phyloP scores from a whole-genome alignment of 1,140 invertebrate species.

The Stenopsyche tienmushanensis region DNA sequence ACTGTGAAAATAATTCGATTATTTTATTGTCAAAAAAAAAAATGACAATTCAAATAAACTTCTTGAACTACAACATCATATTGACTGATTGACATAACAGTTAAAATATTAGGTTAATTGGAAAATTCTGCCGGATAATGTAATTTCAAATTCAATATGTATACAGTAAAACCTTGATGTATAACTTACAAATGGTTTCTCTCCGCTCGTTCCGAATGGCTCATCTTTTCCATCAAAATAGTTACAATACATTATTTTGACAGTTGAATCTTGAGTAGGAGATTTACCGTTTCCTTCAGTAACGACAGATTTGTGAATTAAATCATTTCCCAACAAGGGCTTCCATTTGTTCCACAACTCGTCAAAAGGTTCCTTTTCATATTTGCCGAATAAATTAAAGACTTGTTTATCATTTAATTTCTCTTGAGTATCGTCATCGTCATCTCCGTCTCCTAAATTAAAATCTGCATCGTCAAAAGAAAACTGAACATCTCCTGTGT shows the following conservation, averaged over 20 bases:
- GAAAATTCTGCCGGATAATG: too few species aligned
- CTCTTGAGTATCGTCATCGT: not conserved
- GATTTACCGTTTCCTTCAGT: not conserved
- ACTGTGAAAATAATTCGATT: too few species aligned
- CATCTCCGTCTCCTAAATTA: too few species aligned
- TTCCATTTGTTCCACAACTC: slow-evolving; percentile 23
- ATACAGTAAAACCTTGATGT: too few species aligned
- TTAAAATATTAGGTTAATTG: too few species aligned
- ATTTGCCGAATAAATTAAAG: not conserved
- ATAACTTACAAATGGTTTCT: slow-evolving; percentile 11
- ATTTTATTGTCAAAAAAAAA: too few species aligned
- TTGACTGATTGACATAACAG: too few species aligned
- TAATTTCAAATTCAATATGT: too few species aligned
- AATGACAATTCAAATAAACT: too few species aligned
- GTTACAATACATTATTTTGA: slow-evolving; percentile 23
- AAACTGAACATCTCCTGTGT: not conserved
- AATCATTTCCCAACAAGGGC: not conserved
- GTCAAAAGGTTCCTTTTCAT: slow-evolving; percentile 17
- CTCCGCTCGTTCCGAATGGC: slow-evolving; percentile 15
- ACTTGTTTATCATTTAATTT: not conserved
- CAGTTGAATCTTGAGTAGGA: not conserved
- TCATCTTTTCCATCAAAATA: slow-evolving; percentile 26
- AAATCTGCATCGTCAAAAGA: not conserved
- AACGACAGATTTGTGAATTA: slow-evolving; percentile 26
- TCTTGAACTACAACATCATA: too few species aligned